phyloP scores from a whole-genome alignment of 2,113 vertebrate species.

The Gorsachius goisagi region DNA sequence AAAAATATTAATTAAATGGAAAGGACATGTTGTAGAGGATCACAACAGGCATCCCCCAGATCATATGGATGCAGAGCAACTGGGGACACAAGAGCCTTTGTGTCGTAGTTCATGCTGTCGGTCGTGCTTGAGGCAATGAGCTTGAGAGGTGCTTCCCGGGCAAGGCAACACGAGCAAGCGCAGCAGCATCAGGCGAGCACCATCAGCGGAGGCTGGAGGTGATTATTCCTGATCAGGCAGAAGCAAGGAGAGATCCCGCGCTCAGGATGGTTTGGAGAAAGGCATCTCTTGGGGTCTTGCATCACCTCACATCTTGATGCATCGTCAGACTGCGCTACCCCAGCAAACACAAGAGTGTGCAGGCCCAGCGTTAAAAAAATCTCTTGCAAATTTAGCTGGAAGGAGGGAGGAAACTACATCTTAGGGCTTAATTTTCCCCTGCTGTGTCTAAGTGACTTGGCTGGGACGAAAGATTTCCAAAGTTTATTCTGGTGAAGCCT shows the following conservation, averaged over 20 bases:
- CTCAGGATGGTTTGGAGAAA: neutral
- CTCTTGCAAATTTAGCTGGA: neutral
- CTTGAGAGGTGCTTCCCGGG: neutral
- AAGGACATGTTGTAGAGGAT: neutral
- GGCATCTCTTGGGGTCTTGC: accelerated
- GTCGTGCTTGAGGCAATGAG: neutral
- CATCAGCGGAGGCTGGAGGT: neutral
- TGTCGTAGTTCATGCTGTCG: neutral
- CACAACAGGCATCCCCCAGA: accelerated
- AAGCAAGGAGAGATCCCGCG: neutral
- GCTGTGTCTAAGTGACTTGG: neutral
- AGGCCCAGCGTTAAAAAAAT: neutral
- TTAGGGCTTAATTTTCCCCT: neutral
- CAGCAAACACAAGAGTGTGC: accelerated
- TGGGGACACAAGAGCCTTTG: neutral
- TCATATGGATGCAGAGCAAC: accelerated
- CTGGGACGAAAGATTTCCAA: neutral
- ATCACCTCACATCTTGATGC: accelerated
- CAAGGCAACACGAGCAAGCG: accelerated
- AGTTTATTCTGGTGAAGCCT: neutral
- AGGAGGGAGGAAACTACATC: neutral
- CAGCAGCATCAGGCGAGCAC: accelerated
- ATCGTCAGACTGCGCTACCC: neutral
- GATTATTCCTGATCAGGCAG: neutral
- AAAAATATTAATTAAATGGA: neutral